A percentile compares a stretch with the other conserved stretches of the same genome.
Conservation (phyloP, 2,797 vertebrate genomes). For the Saxicola maurus region DNA sequence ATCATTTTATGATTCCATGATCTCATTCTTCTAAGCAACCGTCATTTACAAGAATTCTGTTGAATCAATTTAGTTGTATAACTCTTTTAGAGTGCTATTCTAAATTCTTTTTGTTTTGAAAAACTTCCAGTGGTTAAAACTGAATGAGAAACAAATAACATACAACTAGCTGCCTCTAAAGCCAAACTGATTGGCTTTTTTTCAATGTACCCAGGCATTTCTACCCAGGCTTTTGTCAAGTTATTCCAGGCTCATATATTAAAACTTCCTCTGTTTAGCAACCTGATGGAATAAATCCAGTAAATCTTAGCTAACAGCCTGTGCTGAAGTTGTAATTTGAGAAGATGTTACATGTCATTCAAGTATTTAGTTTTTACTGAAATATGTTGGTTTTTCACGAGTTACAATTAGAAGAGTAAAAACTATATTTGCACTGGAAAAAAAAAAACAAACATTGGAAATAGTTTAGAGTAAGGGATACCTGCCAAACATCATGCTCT, state of each 20-base stretch:
- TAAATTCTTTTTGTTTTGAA: neutral
- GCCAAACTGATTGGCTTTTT: neutral
- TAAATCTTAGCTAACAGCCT: neutral
- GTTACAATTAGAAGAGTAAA: neutral
- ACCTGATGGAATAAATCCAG: neutral
- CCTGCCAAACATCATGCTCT: neutral
- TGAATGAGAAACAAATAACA: neutral
- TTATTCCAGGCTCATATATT: neutral
- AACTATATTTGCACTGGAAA: neutral
- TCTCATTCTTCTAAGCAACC: neutral
- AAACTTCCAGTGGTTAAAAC: neutral
- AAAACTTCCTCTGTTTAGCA: neutral
- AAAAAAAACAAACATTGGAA: neutral
- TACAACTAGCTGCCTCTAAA: neutral
- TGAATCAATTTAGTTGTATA: neutral
- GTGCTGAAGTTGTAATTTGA: neutral
- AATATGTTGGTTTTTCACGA: neutral
- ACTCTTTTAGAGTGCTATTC: neutral
- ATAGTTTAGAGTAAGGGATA: neutral
- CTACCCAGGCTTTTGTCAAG: neutral
- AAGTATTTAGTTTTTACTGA: neutral
- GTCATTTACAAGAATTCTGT: neutral
- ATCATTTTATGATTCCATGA: neutral
- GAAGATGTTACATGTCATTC: neutral
- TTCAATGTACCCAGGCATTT: neutral